A percentile compares a stretch with the other conserved stretches of the same genome.
Conservation (phyloP, 2,113 vertebrate genomes). For the Ailuropoda melanoleuca region DNA sequence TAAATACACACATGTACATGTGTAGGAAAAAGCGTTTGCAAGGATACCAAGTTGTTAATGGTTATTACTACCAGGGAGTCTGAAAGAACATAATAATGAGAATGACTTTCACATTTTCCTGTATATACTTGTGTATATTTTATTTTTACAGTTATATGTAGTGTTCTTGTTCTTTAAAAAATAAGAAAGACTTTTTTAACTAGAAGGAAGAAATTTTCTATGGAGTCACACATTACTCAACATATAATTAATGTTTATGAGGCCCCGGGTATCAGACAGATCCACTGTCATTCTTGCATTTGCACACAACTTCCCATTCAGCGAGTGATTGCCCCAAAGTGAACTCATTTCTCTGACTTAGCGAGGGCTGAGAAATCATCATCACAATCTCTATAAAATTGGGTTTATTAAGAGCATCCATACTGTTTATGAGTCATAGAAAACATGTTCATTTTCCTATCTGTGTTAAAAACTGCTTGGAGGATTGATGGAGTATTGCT, state of each 20-base stretch:
- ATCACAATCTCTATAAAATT: neutral
- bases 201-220: neutral
- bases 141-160: neutral
- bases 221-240: neutral
- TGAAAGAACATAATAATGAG: neutral
- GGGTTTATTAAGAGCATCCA: constrained; percentile 29
- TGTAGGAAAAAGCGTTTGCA: neutral
- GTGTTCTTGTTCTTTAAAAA: neutral
- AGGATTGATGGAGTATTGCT: constrained; percentile 23
- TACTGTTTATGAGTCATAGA: constrained; percentile 51
- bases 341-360: constrained; percentile 35
- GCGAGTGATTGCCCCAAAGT: neutral
- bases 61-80: neutral
- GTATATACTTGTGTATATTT: neutral
- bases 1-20: neutral
- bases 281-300: neutral
- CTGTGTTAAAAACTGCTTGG: neutral
- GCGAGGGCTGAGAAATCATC: neutral
- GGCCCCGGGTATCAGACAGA: too few species aligned
- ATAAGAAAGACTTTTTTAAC: neutral
- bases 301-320: neutral
- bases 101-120: constrained; percentile 4
- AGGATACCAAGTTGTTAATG: neutral
- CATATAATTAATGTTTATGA: neutral
- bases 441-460: constrained; percentile 47